phyloP scores from a whole-genome alignment of 2,797 vertebrate species.

The Pteropus rufus region DNA sequence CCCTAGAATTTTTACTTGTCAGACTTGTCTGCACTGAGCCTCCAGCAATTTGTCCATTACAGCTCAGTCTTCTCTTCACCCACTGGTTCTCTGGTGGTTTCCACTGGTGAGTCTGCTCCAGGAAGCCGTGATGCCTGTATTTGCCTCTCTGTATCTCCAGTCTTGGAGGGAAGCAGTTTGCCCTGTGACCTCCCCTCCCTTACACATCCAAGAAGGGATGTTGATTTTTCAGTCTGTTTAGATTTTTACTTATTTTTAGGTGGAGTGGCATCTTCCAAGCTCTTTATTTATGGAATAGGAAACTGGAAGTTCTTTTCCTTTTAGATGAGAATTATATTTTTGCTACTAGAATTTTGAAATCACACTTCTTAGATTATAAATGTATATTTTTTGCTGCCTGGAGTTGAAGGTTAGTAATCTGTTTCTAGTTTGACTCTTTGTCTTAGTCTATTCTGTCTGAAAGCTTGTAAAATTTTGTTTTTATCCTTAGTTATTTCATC shows the following conservation, averaged over 20 bases:
- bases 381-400: neutral
- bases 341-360: neutral
- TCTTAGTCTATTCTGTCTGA: neutral
- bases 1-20: neutral
- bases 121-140: too few species aligned
- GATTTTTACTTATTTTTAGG: neutral
- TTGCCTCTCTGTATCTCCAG: neutral
- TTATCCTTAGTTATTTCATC: neutral
- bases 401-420: neutral
- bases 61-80: neutral
- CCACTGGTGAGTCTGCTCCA: fast-evolving
- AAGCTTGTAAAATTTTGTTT: neutral
- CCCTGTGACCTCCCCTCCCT: neutral
- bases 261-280: neutral
- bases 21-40: neutral
- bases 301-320: neutral
- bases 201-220: neutral
- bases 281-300: neutral
- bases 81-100: neutral
- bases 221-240: neutral
- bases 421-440: neutral
- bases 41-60: neutral
- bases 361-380: neutral
- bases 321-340: neutral
- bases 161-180: neutral